phyloP scores from a whole-genome alignment of 2,888 invertebrate genomes.

The Sarcophaga carnaria region DNA sequence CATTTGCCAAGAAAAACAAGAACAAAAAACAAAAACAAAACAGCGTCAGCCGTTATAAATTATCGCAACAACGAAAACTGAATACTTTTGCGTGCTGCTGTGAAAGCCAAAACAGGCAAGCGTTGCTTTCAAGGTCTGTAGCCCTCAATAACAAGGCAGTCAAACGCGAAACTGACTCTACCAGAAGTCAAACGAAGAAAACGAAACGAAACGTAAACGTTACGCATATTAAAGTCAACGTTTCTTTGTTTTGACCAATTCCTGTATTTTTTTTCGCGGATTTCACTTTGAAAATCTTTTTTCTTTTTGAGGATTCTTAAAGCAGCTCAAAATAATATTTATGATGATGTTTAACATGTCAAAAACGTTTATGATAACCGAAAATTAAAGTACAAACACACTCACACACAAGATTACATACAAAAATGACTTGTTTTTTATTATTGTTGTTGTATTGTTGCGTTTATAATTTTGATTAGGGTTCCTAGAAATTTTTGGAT shows the following conservation, averaged over 20 bases:
- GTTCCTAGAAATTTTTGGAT: constrained; percentile 65
- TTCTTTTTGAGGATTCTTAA: constrained; percentile 5
- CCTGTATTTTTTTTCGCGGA: background rate
- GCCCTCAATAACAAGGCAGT: constrained; percentile 48
- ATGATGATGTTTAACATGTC: constrained; percentile 68
- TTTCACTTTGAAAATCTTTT: background rate
- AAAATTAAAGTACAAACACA: constrained; percentile 56
- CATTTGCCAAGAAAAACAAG: constrained; percentile 29
- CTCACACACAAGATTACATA: background rate
- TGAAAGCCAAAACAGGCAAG: background rate
- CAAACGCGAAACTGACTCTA: constrained; percentile 13
- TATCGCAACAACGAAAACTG: constrained; percentile 42
- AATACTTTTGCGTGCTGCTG: constrained; percentile 55
- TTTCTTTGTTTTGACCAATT: constrained; percentile 24
- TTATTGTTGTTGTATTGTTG: background rate
- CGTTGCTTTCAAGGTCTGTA: background rate
- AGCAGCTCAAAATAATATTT: constrained; percentile 42
- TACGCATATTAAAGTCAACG: constrained; percentile 49
- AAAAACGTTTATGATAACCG: constrained; percentile 68
- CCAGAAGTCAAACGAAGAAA: constrained; percentile 42
- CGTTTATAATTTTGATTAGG: constrained; percentile 39
- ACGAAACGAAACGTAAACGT: constrained; percentile 12
- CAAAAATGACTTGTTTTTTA: constrained; percentile 28
- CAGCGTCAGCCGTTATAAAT: constrained; percentile 57
- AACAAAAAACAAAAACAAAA: constrained; percentile 19